phyloP scores from a whole-genome alignment of 2,113 vertebrate genomes.

The Scatophagus argus region DNA sequence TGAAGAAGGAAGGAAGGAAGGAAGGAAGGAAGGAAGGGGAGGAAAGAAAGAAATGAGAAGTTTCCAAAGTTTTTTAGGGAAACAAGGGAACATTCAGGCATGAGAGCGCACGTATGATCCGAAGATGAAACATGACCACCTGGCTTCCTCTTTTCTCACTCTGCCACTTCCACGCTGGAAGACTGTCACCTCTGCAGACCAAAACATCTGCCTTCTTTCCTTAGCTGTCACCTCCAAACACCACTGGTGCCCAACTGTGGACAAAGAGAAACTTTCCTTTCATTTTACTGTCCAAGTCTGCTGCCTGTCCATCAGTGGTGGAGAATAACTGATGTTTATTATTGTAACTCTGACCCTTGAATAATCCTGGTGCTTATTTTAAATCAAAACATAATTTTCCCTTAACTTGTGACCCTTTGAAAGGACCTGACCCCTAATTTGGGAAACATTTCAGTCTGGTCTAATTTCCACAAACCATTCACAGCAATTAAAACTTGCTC shows the following conservation, averaged over 20 bases:
- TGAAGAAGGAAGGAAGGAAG: constrained; percentile 38
- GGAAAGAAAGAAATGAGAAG: constrained; percentile 44
- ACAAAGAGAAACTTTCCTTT: neutral
- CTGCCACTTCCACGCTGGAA: constrained; percentile 1
- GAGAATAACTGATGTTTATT: neutral
- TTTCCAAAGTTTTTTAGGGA: constrained; percentile 51
- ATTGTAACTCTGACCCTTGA: too few relatives aligned
- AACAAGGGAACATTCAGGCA: constrained; percentile 10
- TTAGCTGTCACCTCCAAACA: neutral
- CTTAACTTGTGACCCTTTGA: neutral
- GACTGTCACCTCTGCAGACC: constrained; percentile 4
- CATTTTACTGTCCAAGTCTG: neutral
- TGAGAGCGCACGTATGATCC: constrained; percentile 10
- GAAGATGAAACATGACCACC: constrained; percentile 24
- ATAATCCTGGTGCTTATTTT: neutral
- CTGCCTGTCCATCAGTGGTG: neutral
- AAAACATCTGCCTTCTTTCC: neutral
- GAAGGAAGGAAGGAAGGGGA: constrained; percentile 1
- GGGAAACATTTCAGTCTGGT: neutral
- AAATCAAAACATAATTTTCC: neutral
- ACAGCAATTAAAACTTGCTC: neutral
- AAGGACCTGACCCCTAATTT: neutral
- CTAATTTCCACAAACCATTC: too few relatives aligned
- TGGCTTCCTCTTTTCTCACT: constrained; percentile 23
- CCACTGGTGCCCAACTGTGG: neutral